phyloP scores from a whole-genome alignment of 2,797 vertebrate species.

The Fistularia commersonii region DNA sequence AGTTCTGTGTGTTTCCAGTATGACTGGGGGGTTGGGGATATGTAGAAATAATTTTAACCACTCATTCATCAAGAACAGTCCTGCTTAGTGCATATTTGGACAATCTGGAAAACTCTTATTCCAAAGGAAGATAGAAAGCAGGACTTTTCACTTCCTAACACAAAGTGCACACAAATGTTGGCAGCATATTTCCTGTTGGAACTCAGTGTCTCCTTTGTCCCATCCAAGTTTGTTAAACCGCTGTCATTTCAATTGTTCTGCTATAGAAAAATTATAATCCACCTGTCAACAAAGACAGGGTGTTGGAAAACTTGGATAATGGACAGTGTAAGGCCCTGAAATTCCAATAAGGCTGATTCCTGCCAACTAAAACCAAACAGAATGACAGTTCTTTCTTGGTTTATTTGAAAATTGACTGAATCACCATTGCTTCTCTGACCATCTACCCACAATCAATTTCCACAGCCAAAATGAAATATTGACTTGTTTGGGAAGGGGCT shows the following conservation, averaged over 20 bases:
- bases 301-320: slow-evolving; percentile 76
- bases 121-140: slow-evolving; percentile 73
- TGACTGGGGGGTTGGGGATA: slow-evolving; percentile 28
- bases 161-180: slow-evolving; percentile 68
- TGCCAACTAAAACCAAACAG: slow-evolving; percentile 71
- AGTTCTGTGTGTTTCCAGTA: slow-evolving; percentile 31
- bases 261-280: slow-evolving; percentile 75
- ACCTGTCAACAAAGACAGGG: slow-evolving; percentile 73
- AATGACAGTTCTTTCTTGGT: slow-evolving; percentile 65
- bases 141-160: slow-evolving; percentile 72
- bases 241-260: slow-evolving; percentile 79
- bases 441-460: slow-evolving; percentile 66
- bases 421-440: slow-evolving; percentile 49
- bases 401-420: slow-evolving; percentile 69
- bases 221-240: slow-evolving; percentile 75
- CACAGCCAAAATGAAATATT: slow-evolving; percentile 57
- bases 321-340: slow-evolving; percentile 60
- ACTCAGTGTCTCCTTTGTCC: slow-evolving; percentile 72
- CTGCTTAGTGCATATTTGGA: slow-evolving; percentile 67
- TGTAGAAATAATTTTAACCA: slow-evolving; percentile 58
- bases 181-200: slow-evolving; percentile 72
- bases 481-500: slow-evolving; percentile 50
- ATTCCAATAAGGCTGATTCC: slow-evolving; percentile 63
- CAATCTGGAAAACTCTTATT: slow-evolving; percentile 68
- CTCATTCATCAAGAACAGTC: slow-evolving; percentile 67